Evolutionary conservation across 2,797 vertebrate species (phyloP), one percentile per base, ranked within the genome.

Genomic region (Rhinophrynus dorsalis): DNA sequence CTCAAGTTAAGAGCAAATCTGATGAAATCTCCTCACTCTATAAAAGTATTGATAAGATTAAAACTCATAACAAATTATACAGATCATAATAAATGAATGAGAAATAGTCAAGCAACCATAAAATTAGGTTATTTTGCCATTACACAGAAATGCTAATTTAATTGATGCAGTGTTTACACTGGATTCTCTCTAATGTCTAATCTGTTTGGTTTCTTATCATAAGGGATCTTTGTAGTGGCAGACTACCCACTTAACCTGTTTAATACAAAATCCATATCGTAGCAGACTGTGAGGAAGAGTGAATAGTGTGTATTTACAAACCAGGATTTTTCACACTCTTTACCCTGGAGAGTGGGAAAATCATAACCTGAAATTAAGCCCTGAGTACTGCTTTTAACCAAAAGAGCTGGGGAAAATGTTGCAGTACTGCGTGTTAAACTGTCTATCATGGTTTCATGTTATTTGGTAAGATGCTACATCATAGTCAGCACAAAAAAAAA

Each of bases 131-230:
- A n/a, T 56, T 32, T 38, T 56, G 30, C 54, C 12, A n/a, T 56
- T 56, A 23, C 15, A 15, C 11, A 11, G 33, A 60, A 42, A 52
- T 33, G 1, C 21, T 27, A 55, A 29, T 45, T 70, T 21, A 35
- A 45, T 27, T 17, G n/a, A 12, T 5, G 12, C 42, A 24, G 18
- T 61, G 13, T 33, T 5, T 61, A 44, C 26, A 33, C 18, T 18
- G 12, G 20, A 44, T 15, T 21, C 26, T 21, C 33, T 21, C 35
- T 51, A 50, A 51, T 60, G 56, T 59, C 38, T 15, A 17, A 18
- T 33, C 26, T 55, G 24, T 48, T 56, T 67, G 30, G 24, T 55
- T 30, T 29, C 21, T 45, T 20, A 47, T 50, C 38, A 55, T 21
- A 56, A 18, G 51, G 27, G 1, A n/a, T 56, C 11, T 35, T 5